Base-by-base conservation (phyloP, 2,113 vertebrate genomes). In the zebrafish (Danio rerio) region DNA sequence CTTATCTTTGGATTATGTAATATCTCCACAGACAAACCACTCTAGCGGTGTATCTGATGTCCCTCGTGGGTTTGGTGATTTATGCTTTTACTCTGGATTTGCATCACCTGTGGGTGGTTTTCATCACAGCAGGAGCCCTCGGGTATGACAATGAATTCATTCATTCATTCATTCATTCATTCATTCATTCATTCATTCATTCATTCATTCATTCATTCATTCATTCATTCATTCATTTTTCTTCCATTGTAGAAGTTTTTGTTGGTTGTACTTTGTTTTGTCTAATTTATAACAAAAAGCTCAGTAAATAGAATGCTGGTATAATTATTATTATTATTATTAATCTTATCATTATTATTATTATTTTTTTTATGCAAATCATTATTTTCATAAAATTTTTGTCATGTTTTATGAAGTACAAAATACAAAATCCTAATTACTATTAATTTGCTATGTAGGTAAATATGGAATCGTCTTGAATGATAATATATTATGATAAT, bases 91-190 rank as follows among this genome's bases (percentile, higher is more conserved):
- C 96, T 40, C 92, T 99, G 85, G 89, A 87, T 71, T 88, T 96
- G 73, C 93, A 91, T 15, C 81, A 94, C 72, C 91, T 99, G 50
- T 99, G 98, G 98, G 86, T 98, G 10, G 95, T 99, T 82, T 99
- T 99, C 82, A 6, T 98, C 89, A 98, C 96, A 0, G 94, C 95
- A 59, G 98, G 95, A 8, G 2, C 83, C 0, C 87, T 99, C 84
- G 98, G 98, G 98, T 99, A 92, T 91, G 95, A 66, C 10, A 55
- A 16, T n/a, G 13, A 1, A 9, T 16, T 5, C 15, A 3, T 7
- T 4, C 15, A 9, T 58, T 9, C 31, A 31, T 31, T 3, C 31
- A 31, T 31, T 3, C 31, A 31, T 31, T 3, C 31, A 31, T 31
- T 3, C 31, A 31, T 31, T 3, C 31, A 31, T 31, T 3, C 31